Base-by-base conservation (phyloP, 2,888 invertebrate species). In the Ypsolopha scabrella region DNA sequence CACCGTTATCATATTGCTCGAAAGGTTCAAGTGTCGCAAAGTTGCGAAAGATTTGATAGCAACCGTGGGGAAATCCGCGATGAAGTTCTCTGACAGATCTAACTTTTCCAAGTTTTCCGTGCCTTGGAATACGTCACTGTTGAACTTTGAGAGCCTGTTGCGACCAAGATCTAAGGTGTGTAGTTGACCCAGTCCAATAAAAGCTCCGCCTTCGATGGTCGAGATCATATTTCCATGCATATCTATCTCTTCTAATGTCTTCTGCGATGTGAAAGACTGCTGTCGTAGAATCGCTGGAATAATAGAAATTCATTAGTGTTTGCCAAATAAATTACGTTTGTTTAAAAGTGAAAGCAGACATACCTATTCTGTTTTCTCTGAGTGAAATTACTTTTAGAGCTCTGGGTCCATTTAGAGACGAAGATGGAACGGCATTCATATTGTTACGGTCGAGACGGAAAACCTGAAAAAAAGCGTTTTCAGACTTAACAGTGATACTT, bases 41-140 rank as follows among this genome's bases (percentile, higher is more conserved):
- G 89, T 89, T 24, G 80, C 77, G 60, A 96, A 89, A 35, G 91
- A 88, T 65, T 92, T 91, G 45, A 96, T 71, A 0, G 95, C 93
- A 8, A 93, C 91, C 0, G 90, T 90, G 4, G 96, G 96, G 67
- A 95, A 94, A 68, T 93, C 93, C 1, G 88, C 87, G 52, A 97
- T 91, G 70, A 94, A 95, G 83, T 97, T 97, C 65, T 93, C 92
- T 0, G 95, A 94, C 34, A 98, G 82, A 71, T 96, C 95, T 58
- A 98, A 80, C 60, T 91, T 91, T 62, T 93, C 90, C 55, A 97
- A 82, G 61, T 92, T 91, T 53, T 90, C 89, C 6, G 94, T 90
- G 51, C 94, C 91, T 86, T 91, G 90, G 64, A 96, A 94, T 51
- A 94, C 92, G 67, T 95, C 94, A 70, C 94, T 94, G 73, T 95